Conservation (phyloP, 2,113 vertebrate genomes). For the Gymnarchus niloticus region DNA sequence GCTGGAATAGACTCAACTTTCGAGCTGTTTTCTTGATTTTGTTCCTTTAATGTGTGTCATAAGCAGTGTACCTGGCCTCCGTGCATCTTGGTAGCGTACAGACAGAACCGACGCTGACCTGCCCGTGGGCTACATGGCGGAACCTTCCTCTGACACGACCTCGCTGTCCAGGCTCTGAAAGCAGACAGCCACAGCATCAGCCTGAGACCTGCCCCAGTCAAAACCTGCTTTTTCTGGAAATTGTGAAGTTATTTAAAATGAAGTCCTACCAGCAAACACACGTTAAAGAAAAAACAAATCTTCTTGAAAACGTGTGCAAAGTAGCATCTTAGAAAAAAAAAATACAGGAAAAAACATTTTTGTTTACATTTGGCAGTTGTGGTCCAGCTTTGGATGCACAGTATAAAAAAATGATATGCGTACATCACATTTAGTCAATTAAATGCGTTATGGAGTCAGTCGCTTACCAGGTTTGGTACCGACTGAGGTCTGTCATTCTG, state of each 20-base stretch:
- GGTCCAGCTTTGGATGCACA: neutral
- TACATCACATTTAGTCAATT: neutral
- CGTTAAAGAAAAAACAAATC: neutral
- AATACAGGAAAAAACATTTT: neutral
- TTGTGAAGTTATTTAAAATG: neutral
- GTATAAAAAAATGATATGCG: neutral
- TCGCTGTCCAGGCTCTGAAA: constrained; percentile 40
- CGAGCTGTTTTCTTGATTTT: neutral
- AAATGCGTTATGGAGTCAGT: neutral
- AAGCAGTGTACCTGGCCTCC: neutral
- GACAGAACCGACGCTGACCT: neutral
- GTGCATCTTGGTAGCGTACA: neutral
- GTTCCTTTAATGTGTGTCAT: neutral
- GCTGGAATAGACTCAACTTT: neutral
- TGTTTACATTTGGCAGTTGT: neutral
- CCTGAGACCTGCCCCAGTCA: neutral
- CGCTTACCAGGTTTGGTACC: constrained; percentile 29
- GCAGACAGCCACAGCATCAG: constrained; percentile 23
- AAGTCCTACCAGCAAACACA: neutral
- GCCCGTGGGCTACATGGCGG: constrained; percentile 53
- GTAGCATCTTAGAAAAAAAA: neutral
- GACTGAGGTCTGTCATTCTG: constrained; percentile 34
- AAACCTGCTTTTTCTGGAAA: neutral
- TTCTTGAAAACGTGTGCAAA: neutral
- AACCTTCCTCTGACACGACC: constrained; percentile 46